Evolutionary conservation across 2,888 invertebrate species (phyloP), one percentile per base, ranked within the genome.

Genomic region (Volucella zonaria): DNA sequence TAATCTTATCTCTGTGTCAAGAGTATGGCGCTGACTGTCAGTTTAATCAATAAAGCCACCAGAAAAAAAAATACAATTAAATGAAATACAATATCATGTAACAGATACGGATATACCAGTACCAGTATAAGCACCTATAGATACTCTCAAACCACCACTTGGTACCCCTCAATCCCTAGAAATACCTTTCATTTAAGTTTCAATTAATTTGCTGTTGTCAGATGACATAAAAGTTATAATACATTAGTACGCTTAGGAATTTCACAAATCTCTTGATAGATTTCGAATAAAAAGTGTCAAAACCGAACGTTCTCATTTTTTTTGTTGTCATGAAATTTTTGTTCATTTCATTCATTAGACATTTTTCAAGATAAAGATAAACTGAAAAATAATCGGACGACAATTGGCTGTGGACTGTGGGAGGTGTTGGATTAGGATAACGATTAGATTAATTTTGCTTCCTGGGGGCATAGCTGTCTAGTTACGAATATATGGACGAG

Each of bases 11-110:
- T 14, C 59, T 61, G n/a, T 54, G 59, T 74, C 74, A 74, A 80
- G 79, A 74, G 67, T 74, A 61, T 80, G 74, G 74, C 74, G 80
- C 74, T 80, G 67, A 62, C 74, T 68, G 80, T 80, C 68, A 80
- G 38, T 42, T 80, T 38, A 47, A 74, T 62, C 73, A 67, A 56
- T 54, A 61, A 67, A 73, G 23, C 43, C 11, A 11, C 3, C 51
- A 51, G 42, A 67, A 61, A 64, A 61, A 64, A 15, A 31, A 31
- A 31, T 6, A 31, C 31, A 4, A 6, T 31, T 31, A 31, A 31
- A 38, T 43, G 12, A 62, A 54, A 38, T 40, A 56, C 42, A 70
- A 62, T 49, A 52, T 31, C 31, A 6, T 31, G 43, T 38, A 62
- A 70, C 40, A 51, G 49, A 70, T 67, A 71, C 23, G 40, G 38